Evolutionary conservation across 1,140 invertebrate species (phyloP), one percentile per base, ranked within the genome.

Genomic region (Saccostrea glomerata): DNA sequence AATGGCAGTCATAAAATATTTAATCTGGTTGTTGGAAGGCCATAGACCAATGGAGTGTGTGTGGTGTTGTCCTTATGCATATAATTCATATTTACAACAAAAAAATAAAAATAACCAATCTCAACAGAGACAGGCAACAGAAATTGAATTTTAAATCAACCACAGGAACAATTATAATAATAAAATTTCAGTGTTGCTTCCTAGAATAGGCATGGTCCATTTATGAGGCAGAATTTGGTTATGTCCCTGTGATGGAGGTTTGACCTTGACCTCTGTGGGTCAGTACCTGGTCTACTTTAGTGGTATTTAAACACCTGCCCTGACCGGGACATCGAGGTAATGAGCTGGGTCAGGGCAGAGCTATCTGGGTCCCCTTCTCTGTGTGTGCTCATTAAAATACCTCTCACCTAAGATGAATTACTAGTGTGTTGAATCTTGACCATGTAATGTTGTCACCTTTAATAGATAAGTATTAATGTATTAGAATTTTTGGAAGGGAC

Each of bases 381-480:
- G 6, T 2, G 25, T 25, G 23, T 30, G 4, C 70, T 77, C 70
- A 36, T 77, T 77, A 77, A 77, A 77, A 77, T 77, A 77, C 70
- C 70, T 77, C 12, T 77, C 60, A n/a, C 25, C 70, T 30, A 15
- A 30, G 23, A 77, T 77, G 30, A 15, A 77, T 77, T 77, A 25
- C 30, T 30, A 30, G 25, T 25, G 23, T 77, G 23, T 30, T 77
- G 70, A 77, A 25, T 25, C 70, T 30, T 30, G 70, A 77, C 70
- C 70, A 77, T 36, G 15, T 25, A 77, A 17, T 17, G 25, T 30
- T 30, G 7, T 77, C 70, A 77, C 70, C 25, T 47, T n/a, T 9
- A n/a, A 30, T 30, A 77, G 70, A 77, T 77, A 77, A 77, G 70
- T 77, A n/a, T n/a, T n/a, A 77, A 77, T 77, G 25, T 36, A 77